Conservation (phyloP, 2,797 vertebrate genomes). For the Lutjanus campechanus region DNA sequence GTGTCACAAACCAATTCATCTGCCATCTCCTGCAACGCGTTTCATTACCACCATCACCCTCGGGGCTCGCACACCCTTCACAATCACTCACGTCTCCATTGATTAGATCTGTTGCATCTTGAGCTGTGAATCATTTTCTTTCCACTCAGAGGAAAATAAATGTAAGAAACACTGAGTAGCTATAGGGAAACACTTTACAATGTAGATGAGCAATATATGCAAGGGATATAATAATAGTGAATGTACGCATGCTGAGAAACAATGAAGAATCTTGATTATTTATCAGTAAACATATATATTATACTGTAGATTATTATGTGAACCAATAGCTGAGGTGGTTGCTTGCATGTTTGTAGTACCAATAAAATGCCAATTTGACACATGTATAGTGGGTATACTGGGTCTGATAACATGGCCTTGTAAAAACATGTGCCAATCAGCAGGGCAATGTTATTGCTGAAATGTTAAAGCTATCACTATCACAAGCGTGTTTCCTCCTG, state of each 20-base stretch:
- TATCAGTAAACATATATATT: background rate
- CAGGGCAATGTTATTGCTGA: background rate
- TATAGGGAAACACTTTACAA: background rate
- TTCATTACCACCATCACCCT: constrained; percentile 48
- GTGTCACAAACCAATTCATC: constrained; percentile 61
- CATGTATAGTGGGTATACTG: background rate
- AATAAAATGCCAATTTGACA: background rate
- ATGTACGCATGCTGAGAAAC: background rate
- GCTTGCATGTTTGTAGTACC: background rate
- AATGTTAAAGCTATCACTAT: background rate
- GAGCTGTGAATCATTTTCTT: constrained; percentile 38
- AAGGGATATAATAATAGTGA: background rate
- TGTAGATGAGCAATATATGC: background rate
- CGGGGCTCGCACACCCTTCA: constrained; percentile 31
- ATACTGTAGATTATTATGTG: background rate
- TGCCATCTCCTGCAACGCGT: constrained; percentile 42
- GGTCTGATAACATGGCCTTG: background rate
- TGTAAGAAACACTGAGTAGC: constrained; percentile 11
- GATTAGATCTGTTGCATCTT: constrained; percentile 56
- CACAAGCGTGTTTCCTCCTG: too few relatives aligned
- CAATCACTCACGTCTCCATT: constrained; percentile 49
- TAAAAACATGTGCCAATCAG: too few relatives aligned
- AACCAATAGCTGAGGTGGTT: background rate
- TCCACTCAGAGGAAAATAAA: constrained; percentile 21
- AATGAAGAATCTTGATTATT: background rate